These are phyloP conservation scores for Hiodon tergisus DNA, from an alignment of 2,113 vertebrate species.

Conservation along the genomic window DNA sequence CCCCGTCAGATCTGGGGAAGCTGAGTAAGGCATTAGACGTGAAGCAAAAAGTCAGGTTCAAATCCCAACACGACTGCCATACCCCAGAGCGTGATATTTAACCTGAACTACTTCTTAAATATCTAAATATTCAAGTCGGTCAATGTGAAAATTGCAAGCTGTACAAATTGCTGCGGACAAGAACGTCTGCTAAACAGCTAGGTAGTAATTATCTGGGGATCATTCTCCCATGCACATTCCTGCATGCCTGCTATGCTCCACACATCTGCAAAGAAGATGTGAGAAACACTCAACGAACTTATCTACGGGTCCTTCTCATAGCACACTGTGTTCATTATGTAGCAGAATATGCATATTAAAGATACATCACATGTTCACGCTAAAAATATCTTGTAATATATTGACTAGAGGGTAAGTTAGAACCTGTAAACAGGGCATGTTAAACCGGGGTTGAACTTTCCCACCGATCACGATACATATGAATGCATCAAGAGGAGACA, in stretches of 20 bases:
- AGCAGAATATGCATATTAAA: constrained; percentile 7
- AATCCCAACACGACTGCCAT: no score
- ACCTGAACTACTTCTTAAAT: no score
- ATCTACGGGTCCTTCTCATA: background rate
- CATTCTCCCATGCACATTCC: background rate
- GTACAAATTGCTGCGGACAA: no score
- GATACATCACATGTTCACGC: background rate
- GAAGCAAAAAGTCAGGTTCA: no score
- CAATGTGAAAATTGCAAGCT: no score
- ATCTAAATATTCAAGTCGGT: no score
- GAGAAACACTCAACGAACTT: no score
- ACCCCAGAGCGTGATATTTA: no score
- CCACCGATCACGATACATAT: constrained; percentile 10
- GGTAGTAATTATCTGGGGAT: background rate
- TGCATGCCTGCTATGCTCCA: constrained; percentile 8
- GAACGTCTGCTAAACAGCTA: no score
- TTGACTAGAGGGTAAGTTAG: constrained; percentile 2
- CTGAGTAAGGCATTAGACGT: no score
- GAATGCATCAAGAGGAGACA: background rate
- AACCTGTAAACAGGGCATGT: constrained; percentile 5
- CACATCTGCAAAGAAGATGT: constrained; percentile 9
- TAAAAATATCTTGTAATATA: background rate
- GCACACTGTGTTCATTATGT: constrained; percentile 6
- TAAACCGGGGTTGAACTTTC: background rate
- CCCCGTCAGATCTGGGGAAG: no score